Conservation (phyloP, 2,888 invertebrate species). For the Nasonovia ribisnigri region DNA sequence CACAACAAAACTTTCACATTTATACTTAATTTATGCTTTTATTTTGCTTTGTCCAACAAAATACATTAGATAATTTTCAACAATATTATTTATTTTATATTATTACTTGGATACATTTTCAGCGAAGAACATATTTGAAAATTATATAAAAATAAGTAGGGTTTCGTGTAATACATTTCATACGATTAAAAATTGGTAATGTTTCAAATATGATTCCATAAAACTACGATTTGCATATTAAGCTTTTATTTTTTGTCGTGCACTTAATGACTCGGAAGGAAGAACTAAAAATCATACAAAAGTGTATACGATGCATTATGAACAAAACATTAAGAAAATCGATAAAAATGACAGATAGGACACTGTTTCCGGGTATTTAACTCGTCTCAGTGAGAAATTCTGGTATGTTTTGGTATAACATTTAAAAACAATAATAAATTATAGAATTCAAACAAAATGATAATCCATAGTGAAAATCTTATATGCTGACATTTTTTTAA, state of each 20-base stretch:
- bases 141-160: background rate
- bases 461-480: background rate
- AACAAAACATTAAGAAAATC: constrained; percentile 7
- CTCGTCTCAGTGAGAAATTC: background rate
- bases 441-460: background rate
- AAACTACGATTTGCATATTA: background rate
- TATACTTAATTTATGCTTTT: background rate
- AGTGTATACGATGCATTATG: background rate
- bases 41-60: background rate
- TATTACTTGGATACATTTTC: background rate
- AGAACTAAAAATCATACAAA: background rate
- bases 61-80: background rate
- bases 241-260: background rate
- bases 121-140: background rate
- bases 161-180: background rate
- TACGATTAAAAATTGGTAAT: background rate
- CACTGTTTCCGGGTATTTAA: background rate
- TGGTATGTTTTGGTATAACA: background rate
- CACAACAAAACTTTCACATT: background rate
- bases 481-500: background rate
- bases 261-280: constrained; percentile 14
- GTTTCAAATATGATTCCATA: background rate
- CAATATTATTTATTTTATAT: too few relatives aligned
- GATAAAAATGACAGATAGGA: background rate
- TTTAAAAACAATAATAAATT: background rate